phyloP scores from a whole-genome alignment of 2,888 invertebrate genomes.

The Emmelina monodactyla region DNA sequence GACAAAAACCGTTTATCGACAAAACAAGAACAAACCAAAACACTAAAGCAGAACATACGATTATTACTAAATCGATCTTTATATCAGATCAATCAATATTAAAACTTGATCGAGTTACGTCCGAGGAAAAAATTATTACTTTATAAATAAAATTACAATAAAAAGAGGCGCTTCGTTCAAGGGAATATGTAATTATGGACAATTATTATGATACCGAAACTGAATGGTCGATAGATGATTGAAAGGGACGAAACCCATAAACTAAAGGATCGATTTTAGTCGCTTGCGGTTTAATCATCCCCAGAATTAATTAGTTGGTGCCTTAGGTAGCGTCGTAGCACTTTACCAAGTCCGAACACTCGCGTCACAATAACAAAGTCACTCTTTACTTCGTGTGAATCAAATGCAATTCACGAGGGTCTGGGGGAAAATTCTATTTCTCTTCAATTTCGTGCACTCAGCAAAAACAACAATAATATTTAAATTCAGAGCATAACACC shows the following conservation, averaged over 20 bases:
- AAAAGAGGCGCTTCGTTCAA: conserved; percentile 59
- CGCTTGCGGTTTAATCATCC: conserved; percentile 53
- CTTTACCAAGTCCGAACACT: background rate
- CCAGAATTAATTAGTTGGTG: conserved; percentile 49
- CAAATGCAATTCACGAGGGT: conserved; percentile 46
- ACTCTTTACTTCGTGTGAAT: conserved; percentile 8
- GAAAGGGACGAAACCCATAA: conserved; percentile 63
- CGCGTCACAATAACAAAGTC: background rate
- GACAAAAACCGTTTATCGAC: conserved; percentile 41
- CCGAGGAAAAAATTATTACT: conserved; percentile 61
- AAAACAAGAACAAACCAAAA: conserved; percentile 44
- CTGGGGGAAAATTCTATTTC: conserved; percentile 52
- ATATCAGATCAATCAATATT: conserved; percentile 66
- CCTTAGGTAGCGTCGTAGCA: conserved; percentile 15
- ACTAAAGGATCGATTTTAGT: conserved; percentile 62
- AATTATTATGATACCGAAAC: conserved; percentile 64
- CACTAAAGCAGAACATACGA: conserved; percentile 49
- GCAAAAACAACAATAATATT: conserved; percentile 61
- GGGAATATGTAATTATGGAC: conserved; percentile 66
- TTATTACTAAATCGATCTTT: conserved; percentile 61
- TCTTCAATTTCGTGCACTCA: conserved; percentile 61
- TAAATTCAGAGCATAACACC: conserved; percentile 51
- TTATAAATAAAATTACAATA: conserved; percentile 68
- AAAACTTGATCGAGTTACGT: conserved; percentile 58
- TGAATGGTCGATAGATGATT: conserved; percentile 64